Conservation (phyloP, 2,888 invertebrate genomes). For the Eupeodes latifasciatus region DNA sequence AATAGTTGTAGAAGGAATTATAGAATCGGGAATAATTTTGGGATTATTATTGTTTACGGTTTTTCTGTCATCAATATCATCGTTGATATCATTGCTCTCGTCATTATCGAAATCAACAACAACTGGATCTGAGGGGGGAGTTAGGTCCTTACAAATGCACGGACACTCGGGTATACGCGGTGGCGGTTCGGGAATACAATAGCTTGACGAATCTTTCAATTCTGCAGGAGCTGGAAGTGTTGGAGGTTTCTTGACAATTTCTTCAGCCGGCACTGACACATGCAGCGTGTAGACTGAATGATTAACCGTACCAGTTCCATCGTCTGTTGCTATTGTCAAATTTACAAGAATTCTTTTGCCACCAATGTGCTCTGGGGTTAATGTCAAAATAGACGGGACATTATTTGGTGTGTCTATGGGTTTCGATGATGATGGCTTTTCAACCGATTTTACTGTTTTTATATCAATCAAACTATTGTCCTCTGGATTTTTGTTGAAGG, state of each 20-base stretch:
- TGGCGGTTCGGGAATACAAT: slow-evolving; percentile 82
- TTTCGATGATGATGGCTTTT: slow-evolving; percentile 63
- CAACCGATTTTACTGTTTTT: slow-evolving; percentile 38
- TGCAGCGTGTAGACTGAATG: slow-evolving; percentile 91
- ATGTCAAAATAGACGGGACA: slow-evolving; percentile 36
- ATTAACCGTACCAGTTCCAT: slow-evolving; percentile 85
- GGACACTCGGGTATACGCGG: slow-evolving; percentile 83
- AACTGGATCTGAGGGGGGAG: slow-evolving; percentile 1
- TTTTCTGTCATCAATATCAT: slow-evolving; percentile 54
- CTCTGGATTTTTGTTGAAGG: slow-evolving; percentile 65
- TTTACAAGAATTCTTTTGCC: slow-evolving; percentile 90
- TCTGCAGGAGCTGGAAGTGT: slow-evolving; percentile 46
- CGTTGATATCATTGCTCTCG: slow-evolving; percentile 41
- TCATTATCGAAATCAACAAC: slow-evolving; percentile 75
- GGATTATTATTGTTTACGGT: slow-evolving; percentile 29
- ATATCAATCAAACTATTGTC: slow-evolving; percentile 40
- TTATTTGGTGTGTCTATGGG: slow-evolving; percentile 7
- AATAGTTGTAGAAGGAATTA: slow-evolving; percentile 66
- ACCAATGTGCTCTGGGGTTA: slow-evolving; percentile 79
- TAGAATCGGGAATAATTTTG: slow-evolving; percentile 51
- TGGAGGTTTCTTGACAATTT: slow-evolving; percentile 61
- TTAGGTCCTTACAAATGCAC: slow-evolving; percentile 78
- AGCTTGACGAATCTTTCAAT: slow-evolving; percentile 58
- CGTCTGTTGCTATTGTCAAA: slow-evolving; percentile 91
- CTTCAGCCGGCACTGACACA: slow-evolving; percentile 90